Base-by-base conservation (phyloP, 37 sponge, comb jelly and placozoan species). In the Chondrilla cf. caribensis region DNA sequence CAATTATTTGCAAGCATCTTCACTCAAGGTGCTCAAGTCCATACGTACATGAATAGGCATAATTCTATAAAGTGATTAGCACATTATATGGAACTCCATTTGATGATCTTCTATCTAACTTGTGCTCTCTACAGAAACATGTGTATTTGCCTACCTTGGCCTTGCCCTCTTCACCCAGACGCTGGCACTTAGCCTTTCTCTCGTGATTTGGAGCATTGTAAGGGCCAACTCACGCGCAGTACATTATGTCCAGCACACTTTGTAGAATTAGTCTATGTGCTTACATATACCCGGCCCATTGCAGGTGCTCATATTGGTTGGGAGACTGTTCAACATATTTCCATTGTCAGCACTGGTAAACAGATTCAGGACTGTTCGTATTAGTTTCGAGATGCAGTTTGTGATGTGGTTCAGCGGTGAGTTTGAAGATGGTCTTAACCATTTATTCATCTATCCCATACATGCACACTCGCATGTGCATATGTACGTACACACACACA, bases 351-450 rank as follows among this genome's bases (percentile, higher is more conserved):
- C 84, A 31, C 57, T 92, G 17, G 89, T 89, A 17, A 97, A 97
- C 78, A 70, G 85, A 24, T 97, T 86, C 77, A 54, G 97, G 31
- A 58, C 84, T n/a, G 83, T 89, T 25, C 90, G 89, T 81, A 93
- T 97, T 59, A 89, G 81, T 36, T 40, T 39, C 32, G 60, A 89
- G 58, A 93, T 84, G 85, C 97, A 97, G 85, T 93, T 91, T 37
- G 78, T 97, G 41, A 97, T 97, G 94, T 97, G 94, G 92, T 97
- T 90, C 76, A 91, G 92, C 72, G 97, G 97, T 96, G 51, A 68
- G 91, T 83, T 36, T 2, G 33, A 17, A 14, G 17, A 14, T 22
- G 43, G 39, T 19, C n/a, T n/a, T n/a, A n/a, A n/a, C n/a, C n/a
- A n/a, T n/a, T n/a, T n/a, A n/a, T n/a, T n/a, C n/a, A n/a, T n/a